Conservation (phyloP, 2,113 vertebrate species). For the Chaetura pelagica region DNA sequence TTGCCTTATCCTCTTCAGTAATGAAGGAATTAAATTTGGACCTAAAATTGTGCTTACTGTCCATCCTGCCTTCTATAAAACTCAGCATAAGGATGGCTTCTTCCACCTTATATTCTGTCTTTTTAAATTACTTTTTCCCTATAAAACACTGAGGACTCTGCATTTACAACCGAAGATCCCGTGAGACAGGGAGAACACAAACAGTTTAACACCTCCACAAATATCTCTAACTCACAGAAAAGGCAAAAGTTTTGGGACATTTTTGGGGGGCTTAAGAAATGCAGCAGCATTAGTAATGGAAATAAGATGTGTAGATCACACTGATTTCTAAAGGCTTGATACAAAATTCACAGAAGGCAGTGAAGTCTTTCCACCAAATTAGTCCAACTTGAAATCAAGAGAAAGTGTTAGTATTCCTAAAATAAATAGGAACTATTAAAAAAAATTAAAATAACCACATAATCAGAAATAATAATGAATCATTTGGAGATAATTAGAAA, state of each 20-base stretch:
- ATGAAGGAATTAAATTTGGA: neutral
- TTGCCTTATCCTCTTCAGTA: neutral
- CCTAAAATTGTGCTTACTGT: neutral
- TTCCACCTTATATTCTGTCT: neutral
- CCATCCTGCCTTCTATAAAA: neutral
- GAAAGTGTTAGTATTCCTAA: neutral
- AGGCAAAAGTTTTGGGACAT: neutral
- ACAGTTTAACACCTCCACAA: neutral
- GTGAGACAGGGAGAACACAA: neutral
- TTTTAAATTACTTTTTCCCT: neutral
- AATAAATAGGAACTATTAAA: neutral
- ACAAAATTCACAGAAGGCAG: neutral
- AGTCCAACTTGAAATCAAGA: neutral
- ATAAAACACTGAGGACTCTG: neutral
- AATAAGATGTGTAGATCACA: neutral
- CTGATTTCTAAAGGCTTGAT: neutral
- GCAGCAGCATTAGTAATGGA: neutral
- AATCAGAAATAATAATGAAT: neutral
- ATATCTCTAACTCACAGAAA: neutral
- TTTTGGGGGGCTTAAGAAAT: neutral
- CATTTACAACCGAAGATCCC: neutral
- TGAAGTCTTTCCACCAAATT: neutral
- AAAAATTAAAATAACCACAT: neutral
- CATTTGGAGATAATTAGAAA: neutral
- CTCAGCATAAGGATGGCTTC: neutral